Percentiles rank a stretch among this genome's conserved stretches.
Conservation (phyloP, 2,888 invertebrate genomes). For the Tanypteryx hageni region DNA sequence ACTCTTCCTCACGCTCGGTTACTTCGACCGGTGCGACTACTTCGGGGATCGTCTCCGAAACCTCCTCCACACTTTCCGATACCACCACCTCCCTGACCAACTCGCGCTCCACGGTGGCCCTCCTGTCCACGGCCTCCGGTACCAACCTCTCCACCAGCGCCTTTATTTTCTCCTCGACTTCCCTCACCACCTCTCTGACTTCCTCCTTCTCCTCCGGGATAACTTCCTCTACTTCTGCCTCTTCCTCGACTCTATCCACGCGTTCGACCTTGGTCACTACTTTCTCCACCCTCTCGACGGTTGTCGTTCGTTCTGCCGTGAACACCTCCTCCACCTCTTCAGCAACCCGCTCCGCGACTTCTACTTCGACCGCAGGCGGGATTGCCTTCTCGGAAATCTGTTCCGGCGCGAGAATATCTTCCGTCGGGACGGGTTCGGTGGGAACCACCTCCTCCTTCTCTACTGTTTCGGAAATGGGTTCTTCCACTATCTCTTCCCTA, state of each 20-base stretch:
- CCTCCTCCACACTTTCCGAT: conserved; percentile 39
- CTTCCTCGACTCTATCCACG: too few species aligned
- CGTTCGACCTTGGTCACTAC: too few species aligned
- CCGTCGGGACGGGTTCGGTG: conserved; percentile 67
- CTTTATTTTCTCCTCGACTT: conserved; percentile 65
- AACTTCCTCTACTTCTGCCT: neutral
- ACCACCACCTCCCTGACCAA: conserved; percentile 48
- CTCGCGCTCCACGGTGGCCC: conserved; percentile 53
- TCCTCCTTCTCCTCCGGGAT: neutral
- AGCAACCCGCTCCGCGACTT: conserved; percentile 36
- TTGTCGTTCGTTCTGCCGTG: neutral
- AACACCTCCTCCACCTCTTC: neutral
- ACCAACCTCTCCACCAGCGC: conserved; percentile 39
- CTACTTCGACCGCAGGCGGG: conserved; percentile 51
- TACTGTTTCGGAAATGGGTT: conserved; percentile 72
- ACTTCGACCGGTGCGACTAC: conserved; percentile 65
- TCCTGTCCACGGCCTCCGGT: neutral
- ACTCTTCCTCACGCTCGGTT: conserved; percentile 63
- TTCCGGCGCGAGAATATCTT: neutral
- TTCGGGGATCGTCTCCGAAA: conserved; percentile 65
- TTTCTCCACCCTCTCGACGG: too few species aligned
- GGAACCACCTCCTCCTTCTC: conserved; percentile 66
- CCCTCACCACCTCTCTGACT: conserved; percentile 66
- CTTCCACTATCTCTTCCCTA: neutral
- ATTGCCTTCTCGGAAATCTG: too few species aligned